A percentile compares a stretch with the other conserved stretches of the same genome.
Evolutionary conservation across 2,113 vertebrate species (phyloP).

Genomic region (Thamnaconus septentrionalis): DNA sequence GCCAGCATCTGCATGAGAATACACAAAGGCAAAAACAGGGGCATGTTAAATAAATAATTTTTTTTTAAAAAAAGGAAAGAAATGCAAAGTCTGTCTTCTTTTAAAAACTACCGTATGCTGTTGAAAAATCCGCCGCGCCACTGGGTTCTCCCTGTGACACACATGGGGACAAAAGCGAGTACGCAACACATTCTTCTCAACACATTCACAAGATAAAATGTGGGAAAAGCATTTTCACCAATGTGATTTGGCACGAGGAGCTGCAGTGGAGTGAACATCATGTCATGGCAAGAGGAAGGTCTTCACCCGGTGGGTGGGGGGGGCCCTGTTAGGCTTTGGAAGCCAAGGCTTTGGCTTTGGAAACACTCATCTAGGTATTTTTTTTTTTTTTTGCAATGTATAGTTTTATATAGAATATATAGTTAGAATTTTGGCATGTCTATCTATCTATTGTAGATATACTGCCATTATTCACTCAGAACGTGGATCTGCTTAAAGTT

Average conservation of each 20-base stretch:
- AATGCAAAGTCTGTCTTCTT: not conserved
- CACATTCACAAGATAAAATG: conserved; percentile 5
- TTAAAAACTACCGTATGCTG: too few species aligned
- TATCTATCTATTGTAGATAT: too few species aligned
- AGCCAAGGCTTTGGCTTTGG: too few species aligned
- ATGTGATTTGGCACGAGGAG: conserved; percentile 17
- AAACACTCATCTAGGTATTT: too few species aligned
- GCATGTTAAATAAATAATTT: conserved; percentile 11
- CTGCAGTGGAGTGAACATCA: conserved; percentile 45
- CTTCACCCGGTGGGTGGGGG: conserved; percentile 21
- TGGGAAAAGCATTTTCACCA: conserved; percentile 16
- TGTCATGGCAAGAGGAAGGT: conserved; percentile 42
- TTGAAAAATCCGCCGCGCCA: too few species aligned
- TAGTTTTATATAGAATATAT: too few species aligned
- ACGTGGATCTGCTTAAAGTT: too few species aligned
- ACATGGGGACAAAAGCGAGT: too few species aligned
- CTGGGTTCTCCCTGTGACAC: too few species aligned
- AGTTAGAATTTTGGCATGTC: too few species aligned
- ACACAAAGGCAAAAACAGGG: conserved; percentile 15
- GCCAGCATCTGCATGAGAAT: conserved; percentile 34
- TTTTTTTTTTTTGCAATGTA: too few species aligned
- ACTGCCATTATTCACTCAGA: too few species aligned
- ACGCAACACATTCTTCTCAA: conserved; percentile 9
- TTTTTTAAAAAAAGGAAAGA: not conserved
- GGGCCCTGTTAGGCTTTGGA: conserved; percentile 31